These are phyloP conservation scores for Rostratula benghalensis DNA, from an alignment of 2,113 vertebrate species.

Conservation along the genomic window DNA sequence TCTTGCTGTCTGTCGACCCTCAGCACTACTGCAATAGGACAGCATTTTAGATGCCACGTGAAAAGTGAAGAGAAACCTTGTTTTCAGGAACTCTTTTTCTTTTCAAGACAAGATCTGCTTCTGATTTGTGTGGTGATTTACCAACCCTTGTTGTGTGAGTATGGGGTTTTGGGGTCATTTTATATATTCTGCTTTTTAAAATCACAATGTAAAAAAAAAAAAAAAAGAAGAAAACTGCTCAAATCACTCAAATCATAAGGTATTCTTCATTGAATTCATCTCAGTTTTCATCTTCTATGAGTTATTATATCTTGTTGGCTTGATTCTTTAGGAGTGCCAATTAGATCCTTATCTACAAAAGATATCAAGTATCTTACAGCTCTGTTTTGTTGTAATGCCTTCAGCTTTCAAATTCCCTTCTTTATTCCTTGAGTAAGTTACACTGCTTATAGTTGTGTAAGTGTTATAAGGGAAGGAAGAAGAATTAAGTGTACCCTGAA, in stretches of 20 bases:
- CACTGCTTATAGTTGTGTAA: background rate
- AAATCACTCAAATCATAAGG: rapidly evolving
- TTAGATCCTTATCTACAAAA: background rate
- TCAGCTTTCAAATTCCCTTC: background rate
- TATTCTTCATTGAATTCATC: background rate
- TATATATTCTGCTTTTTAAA: background rate
- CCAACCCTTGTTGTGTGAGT: background rate
- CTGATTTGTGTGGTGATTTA: background rate
- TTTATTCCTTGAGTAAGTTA: background rate
- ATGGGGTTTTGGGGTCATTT: background rate
- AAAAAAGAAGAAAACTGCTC: background rate
- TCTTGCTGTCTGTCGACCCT: background rate
- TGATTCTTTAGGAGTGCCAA: background rate
- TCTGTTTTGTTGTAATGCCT: background rate
- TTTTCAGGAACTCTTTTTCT: background rate
- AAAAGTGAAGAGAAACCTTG: background rate
- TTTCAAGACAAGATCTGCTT: background rate
- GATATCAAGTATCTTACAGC: background rate
- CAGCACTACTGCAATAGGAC: background rate
- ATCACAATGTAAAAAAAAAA: background rate
- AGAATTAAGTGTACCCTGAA: too few relatives aligned
- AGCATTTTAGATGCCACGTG: background rate
- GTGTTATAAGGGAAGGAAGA: background rate
- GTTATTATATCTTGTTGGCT: background rate
- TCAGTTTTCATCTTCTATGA: background rate